Conservation (phyloP, 2,888 invertebrate species). For the Chrysina gloriosa region DNA sequence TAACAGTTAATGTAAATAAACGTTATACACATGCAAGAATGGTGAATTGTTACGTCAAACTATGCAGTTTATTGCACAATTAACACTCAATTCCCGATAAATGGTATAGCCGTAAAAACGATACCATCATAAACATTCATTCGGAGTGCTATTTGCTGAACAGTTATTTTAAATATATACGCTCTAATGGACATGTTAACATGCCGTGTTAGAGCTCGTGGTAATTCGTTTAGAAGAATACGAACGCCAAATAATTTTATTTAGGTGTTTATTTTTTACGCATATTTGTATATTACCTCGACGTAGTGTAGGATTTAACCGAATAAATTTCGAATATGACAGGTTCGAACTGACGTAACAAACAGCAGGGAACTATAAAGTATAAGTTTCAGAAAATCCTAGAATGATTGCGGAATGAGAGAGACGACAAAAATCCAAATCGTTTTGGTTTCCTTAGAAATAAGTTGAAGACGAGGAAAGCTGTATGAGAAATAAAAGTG, state of each 20-base stretch:
- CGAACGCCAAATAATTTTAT: slow-evolving; percentile 24
- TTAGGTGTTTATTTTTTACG: slow-evolving; percentile 30
- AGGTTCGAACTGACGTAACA: not conserved
- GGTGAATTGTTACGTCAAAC: slow-evolving; percentile 37
- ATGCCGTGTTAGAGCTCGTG: slow-evolving; percentile 17
- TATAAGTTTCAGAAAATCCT: too few species aligned
- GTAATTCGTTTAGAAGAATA: slow-evolving; percentile 17
- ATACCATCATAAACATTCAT: slow-evolving; percentile 33
- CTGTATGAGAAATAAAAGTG: too few species aligned
- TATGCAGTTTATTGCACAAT: slow-evolving; percentile 34
- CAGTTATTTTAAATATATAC: slow-evolving; percentile 36
- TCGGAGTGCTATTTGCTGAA: slow-evolving; percentile 25
- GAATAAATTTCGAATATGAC: not conserved
- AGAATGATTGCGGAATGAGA: too few species aligned
- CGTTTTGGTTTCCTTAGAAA: too few species aligned
- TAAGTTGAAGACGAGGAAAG: too few species aligned
- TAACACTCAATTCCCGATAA: slow-evolving; percentile 36
- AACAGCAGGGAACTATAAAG: not conserved
- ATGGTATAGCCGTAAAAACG: slow-evolving; percentile 30
- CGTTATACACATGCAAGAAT: slow-evolving; percentile 23
- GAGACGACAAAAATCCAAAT: too few species aligned
- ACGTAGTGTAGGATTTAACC: not conserved
- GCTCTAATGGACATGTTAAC: slow-evolving; percentile 31
- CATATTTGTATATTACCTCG: slow-evolving; percentile 19
- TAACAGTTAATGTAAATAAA: slow-evolving; percentile 33